phyloP scores from a whole-genome alignment of 2,888 invertebrate genomes.

The Stenolophus ochropezus region DNA sequence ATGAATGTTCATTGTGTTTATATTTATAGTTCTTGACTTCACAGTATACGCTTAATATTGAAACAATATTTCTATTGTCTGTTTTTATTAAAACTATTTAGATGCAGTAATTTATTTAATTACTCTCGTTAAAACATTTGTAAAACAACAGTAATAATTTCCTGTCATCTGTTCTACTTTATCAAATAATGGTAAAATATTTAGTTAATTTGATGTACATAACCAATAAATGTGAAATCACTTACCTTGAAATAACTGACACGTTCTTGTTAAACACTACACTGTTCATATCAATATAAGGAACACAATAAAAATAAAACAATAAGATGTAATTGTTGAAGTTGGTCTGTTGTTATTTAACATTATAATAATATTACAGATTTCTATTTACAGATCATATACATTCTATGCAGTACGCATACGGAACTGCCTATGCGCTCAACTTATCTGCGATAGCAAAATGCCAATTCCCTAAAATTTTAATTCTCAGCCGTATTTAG shows the following conservation, averaged over 20 bases:
- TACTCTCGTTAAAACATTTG: neutral
- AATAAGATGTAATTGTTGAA: conserved; percentile 63
- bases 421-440: conserved; percentile 29
- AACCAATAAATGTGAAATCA: neutral
- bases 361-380: conserved; percentile 71
- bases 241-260: neutral
- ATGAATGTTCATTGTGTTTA: conserved; percentile 3
- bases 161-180: no score
- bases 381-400: conserved; percentile 71
- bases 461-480: conserved; percentile 11
- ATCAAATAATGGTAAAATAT: neutral
- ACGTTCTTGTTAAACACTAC: neutral
- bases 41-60: neutral
- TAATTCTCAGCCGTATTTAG: conserved; percentile 29
- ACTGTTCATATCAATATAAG: neutral
- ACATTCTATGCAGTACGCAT: conserved; percentile 66
- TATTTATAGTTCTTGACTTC: neutral
- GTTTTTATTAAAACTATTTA: neutral
- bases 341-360: conserved; percentile 70
- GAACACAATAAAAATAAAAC: conserved; percentile 61
- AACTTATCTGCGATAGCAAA: conserved; percentile 9
- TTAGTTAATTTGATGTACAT: neutral
- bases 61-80: neutral
- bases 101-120: no score
- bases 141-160: neutral